These are phyloP conservation scores for Dione vanillae DNA, from an alignment of 2,888 invertebrate species.

Conservation along the genomic window DNA sequence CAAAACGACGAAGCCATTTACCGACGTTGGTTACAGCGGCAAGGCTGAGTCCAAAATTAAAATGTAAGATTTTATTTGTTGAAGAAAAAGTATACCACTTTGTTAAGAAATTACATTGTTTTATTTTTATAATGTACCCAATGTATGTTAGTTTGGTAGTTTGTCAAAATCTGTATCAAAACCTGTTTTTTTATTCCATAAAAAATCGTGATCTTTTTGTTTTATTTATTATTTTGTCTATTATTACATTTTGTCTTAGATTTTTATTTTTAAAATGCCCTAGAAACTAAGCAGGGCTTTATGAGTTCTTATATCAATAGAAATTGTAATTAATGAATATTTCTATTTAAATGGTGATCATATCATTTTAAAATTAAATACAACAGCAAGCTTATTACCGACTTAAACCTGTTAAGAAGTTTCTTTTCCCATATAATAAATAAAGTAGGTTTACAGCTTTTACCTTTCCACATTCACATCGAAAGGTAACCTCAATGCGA, in stretches of 20 bases:
- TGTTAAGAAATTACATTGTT: not conserved
- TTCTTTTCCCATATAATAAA: constrained; percentile 10
- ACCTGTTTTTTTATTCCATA: too few species aligned
- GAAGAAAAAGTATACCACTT: not conserved
- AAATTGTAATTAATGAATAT: too few species aligned
- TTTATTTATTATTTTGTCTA: too few species aligned
- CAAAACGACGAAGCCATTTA: constrained; percentile 2
- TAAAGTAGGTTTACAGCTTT: constrained; percentile 29
- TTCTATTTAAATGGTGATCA: too few species aligned
- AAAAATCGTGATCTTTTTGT: too few species aligned
- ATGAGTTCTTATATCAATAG: too few species aligned
- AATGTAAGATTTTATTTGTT: not conserved
- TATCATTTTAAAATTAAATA: not conserved
- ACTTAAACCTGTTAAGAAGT: constrained; percentile 5
- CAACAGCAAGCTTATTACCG: not conserved
- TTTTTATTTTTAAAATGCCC: too few species aligned
- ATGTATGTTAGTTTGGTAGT: too few species aligned
- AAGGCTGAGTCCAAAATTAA: not conserved
- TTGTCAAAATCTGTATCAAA: too few species aligned
- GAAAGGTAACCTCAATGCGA: constrained; percentile 27
- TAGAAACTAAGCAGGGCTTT: too few species aligned
- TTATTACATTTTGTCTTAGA: too few species aligned
- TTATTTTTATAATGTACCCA: not conserved
- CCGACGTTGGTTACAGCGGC: constrained; percentile 16
- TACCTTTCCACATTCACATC: constrained; percentile 39